Evolutionary conservation across 2,888 invertebrate species (phyloP).

Genomic region (Pristionchus exspectatus): DNA sequence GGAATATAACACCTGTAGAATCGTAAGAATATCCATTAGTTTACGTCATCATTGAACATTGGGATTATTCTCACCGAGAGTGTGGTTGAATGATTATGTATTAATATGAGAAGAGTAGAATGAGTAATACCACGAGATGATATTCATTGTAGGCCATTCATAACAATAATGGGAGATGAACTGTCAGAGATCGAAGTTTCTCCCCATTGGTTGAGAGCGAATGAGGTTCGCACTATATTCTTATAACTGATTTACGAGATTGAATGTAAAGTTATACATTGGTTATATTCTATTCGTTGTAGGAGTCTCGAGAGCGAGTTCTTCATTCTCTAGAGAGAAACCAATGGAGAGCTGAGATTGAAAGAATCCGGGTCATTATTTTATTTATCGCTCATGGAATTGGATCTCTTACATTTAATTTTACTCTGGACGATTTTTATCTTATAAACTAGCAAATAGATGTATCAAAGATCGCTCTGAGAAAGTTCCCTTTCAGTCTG

Average conservation of each 20-base stretch:
- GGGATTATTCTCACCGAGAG: background rate
- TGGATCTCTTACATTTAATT: background rate
- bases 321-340: background rate
- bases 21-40: background rate
- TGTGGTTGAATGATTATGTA: background rate
- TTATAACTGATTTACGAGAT: background rate
- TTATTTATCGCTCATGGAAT: background rate
- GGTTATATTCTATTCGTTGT: background rate
- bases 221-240: background rate
- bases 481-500: background rate
- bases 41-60: background rate
- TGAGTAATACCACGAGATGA: slow-evolving; percentile 1
- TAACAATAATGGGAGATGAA: background rate
- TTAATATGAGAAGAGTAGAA: background rate
- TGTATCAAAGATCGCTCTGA: too few species aligned
- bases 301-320: slow-evolving; percentile 19
- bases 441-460: too few species aligned
- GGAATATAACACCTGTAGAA: background rate
- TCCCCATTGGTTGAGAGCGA: background rate
- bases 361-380: background rate
- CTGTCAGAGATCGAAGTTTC: background rate
- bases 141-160: background rate
- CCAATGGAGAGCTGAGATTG: slow-evolving; percentile 15
- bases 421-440: background rate
- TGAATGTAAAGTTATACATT: background rate